Base-by-base conservation (phyloP, 2,797 vertebrate genomes). In the Macrochelys suwanniensis region DNA sequence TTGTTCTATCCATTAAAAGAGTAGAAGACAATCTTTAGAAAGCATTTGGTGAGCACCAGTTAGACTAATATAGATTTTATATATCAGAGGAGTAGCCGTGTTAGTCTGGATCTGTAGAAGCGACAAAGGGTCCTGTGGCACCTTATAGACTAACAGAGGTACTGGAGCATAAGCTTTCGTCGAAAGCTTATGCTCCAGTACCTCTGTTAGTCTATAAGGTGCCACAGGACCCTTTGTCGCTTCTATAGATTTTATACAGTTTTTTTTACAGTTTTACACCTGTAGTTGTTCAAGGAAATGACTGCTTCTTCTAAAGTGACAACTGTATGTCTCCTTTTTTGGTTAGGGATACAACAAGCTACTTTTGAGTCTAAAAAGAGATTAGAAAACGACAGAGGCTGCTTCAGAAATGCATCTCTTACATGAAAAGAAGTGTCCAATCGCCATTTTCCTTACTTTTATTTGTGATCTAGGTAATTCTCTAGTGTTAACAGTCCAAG, bases 1-100 rank as follows among this genome's bases (percentile, higher is more conserved):
- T 19, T 92, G 33, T 88, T 93, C 6, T 57, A 76, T 42, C 82
- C 84, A 1, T 50, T 42, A 93, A 71, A 65, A 15, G 25, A 87
- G 51, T 54, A 53, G 89, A 93, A 88, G 51, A 31, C 37, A 91
- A 80, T 81, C 71, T 81, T 88, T 94, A 94, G 82, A 92, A 96
- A 82, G 50, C 51, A 19, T 84, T 74, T 85, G 84, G 51, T 11
- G 37, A 83, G 91, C 79, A 53, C 42, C 56, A 89, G 26, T 51
- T 11, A 37, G 5, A 84, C 26, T 68, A 49, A 89, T 80, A 80
- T 7, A 26, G 42, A 47, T 76, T 74, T 74, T 76, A 47, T 31
- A 47, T 19, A 37, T 42, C 37, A 42, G 37, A 42, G 37, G 37
- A 4, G 37, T 42, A 42, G 37, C 37, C 37, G 37, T 42, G 37